Percentiles rank a stretch among this genome's conserved stretches.
Conservation (phyloP, 1,140 invertebrate species). For the Drosophila ogumai region DNA sequence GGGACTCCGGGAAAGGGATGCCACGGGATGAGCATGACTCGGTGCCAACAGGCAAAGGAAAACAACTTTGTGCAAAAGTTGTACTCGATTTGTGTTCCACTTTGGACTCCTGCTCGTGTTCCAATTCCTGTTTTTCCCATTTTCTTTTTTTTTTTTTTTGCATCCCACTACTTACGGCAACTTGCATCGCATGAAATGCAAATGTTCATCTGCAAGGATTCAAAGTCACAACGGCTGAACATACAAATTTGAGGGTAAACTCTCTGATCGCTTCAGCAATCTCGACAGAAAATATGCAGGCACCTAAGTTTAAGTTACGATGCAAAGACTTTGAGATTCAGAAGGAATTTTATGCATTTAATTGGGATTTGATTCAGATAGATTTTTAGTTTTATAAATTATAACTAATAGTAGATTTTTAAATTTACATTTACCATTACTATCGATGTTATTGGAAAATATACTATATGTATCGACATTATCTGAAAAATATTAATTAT, state of each 20-base stretch:
- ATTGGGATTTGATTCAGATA: no score
- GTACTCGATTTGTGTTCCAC: constrained; percentile 48
- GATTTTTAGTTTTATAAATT: no score
- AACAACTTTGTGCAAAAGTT: constrained; percentile 58
- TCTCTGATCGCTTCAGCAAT: constrained; percentile 24
- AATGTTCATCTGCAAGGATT: constrained; percentile 36
- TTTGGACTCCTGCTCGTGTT: constrained; percentile 18
- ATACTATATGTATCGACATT: no score
- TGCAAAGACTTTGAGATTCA: background rate
- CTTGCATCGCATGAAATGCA: constrained; percentile 33
- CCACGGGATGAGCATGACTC: constrained; percentile 24
- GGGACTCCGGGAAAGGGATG: background rate
- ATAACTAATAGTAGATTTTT: no score
- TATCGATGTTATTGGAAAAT: no score
- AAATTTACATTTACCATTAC: no score
- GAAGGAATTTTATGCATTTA: background rate
- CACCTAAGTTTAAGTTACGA: background rate
- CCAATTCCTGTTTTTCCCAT: constrained; percentile 16
- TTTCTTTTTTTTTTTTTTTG: background rate
- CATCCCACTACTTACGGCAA: constrained; percentile 27
- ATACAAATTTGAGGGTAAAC: constrained; percentile 31
- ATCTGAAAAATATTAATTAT: no score
- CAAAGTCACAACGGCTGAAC: constrained; percentile 21
- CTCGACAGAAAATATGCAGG: background rate
- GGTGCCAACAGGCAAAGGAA: constrained; percentile 55